Base-by-base conservation (phyloP, 2,797 vertebrate species). In the Mareca penelope region DNA sequence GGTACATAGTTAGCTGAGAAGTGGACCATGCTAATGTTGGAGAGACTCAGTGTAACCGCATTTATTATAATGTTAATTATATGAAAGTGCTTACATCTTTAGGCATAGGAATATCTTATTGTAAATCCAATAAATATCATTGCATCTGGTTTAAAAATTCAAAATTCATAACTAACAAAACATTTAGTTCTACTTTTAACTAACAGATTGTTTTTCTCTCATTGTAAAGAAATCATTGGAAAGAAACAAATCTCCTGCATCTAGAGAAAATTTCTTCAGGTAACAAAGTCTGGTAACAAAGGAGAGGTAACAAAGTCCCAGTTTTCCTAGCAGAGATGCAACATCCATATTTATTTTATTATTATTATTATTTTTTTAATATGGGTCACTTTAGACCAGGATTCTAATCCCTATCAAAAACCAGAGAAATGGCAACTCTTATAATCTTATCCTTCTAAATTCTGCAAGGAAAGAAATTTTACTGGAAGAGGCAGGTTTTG, bases 241-340 rank as follows among this genome's bases (percentile, higher is more conserved):
- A 81, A 85, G 18, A 68, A 75, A 64, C 7, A 69, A 72, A 75
- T 81, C 8, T 31, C 17, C 18, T 84, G 2, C 64, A 84, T 59
- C 68, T 84, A 64, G n/a, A 91, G 69, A 67, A 72, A 83, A 35
- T 35, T 24, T 85, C 31, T 78, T 93, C 69, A 86, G 44, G 35
- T 86, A 73, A 88, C 12, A 94, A 90, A 93, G 42, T 44, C 18
- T 44, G 42, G 18, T 44, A 44, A 19, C 42, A 44, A 42, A 17
- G 40, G 40, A 42, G 40, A 16, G 40, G 40, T 42, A 42, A 17
- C 40, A 42, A 19, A 89, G 53, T 86, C 88, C 82, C 53, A 88
- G 42, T 94, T 96, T 94, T 93, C 75, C 72, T 53, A 84, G 55
- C 42, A 94, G 57, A 95, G 52, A 73, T 72, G 9, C 26, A 84